Conservation (phyloP, 2,113 vertebrate species). For the Neogobius melanostomus region DNA sequence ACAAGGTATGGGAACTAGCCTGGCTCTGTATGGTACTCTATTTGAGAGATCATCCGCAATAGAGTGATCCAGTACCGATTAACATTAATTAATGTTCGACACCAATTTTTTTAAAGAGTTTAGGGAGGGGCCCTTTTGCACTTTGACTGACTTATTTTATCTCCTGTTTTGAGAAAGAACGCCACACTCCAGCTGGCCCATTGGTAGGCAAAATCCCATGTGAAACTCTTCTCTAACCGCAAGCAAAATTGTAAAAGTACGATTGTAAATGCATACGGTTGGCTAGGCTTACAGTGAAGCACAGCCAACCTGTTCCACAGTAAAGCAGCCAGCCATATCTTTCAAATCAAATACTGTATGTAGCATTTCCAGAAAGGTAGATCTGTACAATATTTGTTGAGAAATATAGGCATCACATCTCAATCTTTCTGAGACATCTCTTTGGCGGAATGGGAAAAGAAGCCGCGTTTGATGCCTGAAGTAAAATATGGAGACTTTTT, state of each 20-base stretch:
- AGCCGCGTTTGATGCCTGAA: not conserved
- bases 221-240: slow-evolving; percentile 56
- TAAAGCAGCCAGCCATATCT: slow-evolving; percentile 1
- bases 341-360: not conserved
- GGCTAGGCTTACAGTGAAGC: slow-evolving; percentile 18
- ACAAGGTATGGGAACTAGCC: no score
- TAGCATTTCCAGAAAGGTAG: not conserved
- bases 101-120: no score
- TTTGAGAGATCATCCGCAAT: no score
- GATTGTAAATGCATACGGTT: slow-evolving; percentile 15
- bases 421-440: slow-evolving; percentile 6
- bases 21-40: no score
- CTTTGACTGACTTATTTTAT: slow-evolving; percentile 45
- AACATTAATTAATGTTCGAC: no score
- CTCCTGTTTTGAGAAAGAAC: slow-evolving; percentile 46
- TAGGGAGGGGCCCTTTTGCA: no score
- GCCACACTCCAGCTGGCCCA: slow-evolving; percentile 53
- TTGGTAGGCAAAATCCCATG: slow-evolving; percentile 69
- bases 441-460: not conserved
- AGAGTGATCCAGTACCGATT: no score
- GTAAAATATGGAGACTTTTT: not conserved
- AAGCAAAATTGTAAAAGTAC: slow-evolving; percentile 45
- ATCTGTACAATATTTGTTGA: slow-evolving; percentile 7
- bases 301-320: slow-evolving; percentile 13
- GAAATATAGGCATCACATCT: not conserved